phyloP scores from a whole-genome alignment of 2,113 vertebrate genomes.

The Tyrannus savana region DNA sequence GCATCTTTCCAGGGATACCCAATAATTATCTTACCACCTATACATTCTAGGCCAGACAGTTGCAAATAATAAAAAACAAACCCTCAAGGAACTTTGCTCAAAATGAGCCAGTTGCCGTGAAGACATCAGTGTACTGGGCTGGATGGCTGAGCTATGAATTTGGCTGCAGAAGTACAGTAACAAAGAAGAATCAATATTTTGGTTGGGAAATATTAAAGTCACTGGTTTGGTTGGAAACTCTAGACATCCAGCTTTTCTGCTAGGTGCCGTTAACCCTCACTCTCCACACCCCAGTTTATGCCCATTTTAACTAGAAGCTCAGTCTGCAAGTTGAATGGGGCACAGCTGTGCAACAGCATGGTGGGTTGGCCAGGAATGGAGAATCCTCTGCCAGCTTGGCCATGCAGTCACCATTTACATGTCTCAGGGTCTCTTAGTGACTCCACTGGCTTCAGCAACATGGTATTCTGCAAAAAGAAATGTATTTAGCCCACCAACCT shows the following conservation, averaged over 20 bases:
- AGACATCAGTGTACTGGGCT: background rate
- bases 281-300: background rate
- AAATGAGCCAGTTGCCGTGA: background rate
- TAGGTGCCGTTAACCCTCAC: background rate
- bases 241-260: background rate
- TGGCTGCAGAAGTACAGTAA: constrained; percentile 20
- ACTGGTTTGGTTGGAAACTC: background rate
- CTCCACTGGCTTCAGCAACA: background rate
- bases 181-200: constrained; percentile 41
- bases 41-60: background rate
- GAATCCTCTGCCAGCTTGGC: background rate
- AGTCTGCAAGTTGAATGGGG: background rate
- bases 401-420: background rate
- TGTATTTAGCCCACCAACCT: background rate
- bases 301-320: background rate
- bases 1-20: background rate
- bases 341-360: background rate
- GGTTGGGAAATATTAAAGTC: background rate
- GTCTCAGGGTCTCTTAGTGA: background rate
- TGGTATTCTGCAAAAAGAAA: background rate
- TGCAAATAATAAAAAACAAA: background rate
- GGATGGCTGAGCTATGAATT: background rate
- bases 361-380: background rate
- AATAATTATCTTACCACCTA: background rate
- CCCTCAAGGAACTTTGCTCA: background rate